Evolutionary conservation across 2,888 invertebrate species (phyloP), one percentile per base, ranked within the genome.

Genomic region (Eupithecia abbreviata): DNA sequence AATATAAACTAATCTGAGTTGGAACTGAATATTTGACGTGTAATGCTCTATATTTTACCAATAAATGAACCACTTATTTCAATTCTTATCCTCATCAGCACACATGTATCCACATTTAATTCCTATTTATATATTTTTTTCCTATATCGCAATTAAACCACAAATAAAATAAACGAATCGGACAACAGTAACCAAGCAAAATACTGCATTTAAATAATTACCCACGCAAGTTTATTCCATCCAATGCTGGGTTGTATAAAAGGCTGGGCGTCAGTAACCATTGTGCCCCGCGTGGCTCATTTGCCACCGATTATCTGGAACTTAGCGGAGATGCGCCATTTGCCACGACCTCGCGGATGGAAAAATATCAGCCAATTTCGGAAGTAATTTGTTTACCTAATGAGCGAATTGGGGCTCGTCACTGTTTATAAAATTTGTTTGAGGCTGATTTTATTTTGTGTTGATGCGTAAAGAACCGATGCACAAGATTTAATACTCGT

Each of bases 281-380:
- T 62, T 62, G 62, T 30, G 66, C 72, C 73, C 73, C 62, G 67
- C 65, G 71, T 81, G 83, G 80, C 85, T 86, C 87, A 87, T 88
- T 87, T 88, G 82, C 84, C 83, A 62, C 82, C 84, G 85, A 87
- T 86, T 87, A 86, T 84, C 84, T 84, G 83, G 84, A 85, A 87
- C 88, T 88, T 87, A 80, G 83, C 77, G 79, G 78, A 80, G 80
- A 84, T 83, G 83, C 81, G 77, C 83, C 83, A 85, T 88, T 88
- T 84, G 82, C 82, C 75, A 80, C 75, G 74, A 62, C 10, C 62
- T 70, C 58, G 67, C 43, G 49, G 6, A 71, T 49, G 47, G 51
- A 58, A 74, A 74, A 58, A 69, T 47, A 67, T 58, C 65, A 41
- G 42, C 7, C 66, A 3, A 66, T 42, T 66, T 42, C 15, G 66